Evolutionary conservation across 1,140 invertebrate genomes (phyloP).

Genomic region (Drosophila novamexicana): DNA sequence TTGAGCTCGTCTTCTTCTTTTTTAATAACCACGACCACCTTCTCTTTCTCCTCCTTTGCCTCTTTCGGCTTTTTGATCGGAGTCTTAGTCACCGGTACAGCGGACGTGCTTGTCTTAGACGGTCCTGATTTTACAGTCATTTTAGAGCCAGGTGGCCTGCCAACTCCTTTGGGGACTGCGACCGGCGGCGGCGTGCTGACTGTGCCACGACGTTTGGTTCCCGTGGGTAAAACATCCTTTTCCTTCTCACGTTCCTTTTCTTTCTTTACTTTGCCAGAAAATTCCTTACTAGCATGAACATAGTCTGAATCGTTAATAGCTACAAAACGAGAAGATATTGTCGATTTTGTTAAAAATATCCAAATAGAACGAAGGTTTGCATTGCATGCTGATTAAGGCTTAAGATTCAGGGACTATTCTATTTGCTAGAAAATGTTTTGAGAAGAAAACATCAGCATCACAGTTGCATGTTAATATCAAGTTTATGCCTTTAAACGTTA

Average conservation of each 20-base stretch:
- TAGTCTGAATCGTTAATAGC: conserved; percentile 80
- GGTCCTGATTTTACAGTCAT: conserved; percentile 24
- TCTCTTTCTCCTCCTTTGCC: conserved; percentile 54
- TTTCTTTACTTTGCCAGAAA: conserved; percentile 65
- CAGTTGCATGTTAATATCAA: background rate
- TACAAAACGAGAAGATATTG: conserved; percentile 35
- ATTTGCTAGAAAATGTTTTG: background rate
- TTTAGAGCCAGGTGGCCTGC: conserved; percentile 34
- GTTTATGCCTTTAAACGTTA: conserved; percentile 46
- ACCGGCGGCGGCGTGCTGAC: conserved; percentile 45
- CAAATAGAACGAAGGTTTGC: background rate
- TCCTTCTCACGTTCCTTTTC: conserved; percentile 69
- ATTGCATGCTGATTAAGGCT: background rate
- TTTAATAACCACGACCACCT: conserved; percentile 59
- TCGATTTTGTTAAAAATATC: background rate
- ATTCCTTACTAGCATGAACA: conserved; percentile 24
- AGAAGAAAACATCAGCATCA: conserved; percentile 6
- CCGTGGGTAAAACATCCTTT: conserved; percentile 49
- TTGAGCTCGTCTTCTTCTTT: conserved; percentile 79
- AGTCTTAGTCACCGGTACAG: conserved; percentile 9
- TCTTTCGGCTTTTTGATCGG: conserved; percentile 52
- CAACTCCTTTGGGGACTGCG: conserved; percentile 32
- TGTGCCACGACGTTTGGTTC: conserved; percentile 53
- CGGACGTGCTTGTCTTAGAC: conserved; percentile 30
- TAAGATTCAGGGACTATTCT: background rate